Conservation (phyloP, 2,797 vertebrate genomes). For the Lemur catta region DNA sequence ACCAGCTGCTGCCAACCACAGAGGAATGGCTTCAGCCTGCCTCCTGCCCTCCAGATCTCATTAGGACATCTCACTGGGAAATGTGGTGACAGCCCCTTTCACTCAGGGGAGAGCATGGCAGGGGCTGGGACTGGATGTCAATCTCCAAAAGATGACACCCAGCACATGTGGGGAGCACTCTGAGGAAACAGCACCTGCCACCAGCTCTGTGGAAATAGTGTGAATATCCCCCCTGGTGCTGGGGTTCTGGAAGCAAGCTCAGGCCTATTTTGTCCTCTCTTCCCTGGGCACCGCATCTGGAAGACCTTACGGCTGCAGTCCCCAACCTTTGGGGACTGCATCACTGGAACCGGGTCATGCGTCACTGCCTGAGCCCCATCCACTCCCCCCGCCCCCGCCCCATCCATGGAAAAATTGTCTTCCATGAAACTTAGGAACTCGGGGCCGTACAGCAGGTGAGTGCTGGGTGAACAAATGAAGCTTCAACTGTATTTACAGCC, state of each 20-base stretch:
- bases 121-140: background rate
- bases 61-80: background rate
- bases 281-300: accelerated
- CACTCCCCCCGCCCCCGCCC: too few species aligned
- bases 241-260: background rate
- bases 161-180: accelerated
- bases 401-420: too few species aligned
- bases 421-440: too few species aligned
- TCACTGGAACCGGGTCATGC: accelerated
- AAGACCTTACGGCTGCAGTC: background rate
- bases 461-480: too few species aligned
- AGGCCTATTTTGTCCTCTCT: background rate
- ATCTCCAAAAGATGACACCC: too few species aligned
- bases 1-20: background rate
- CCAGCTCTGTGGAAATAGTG: background rate
- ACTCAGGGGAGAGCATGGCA: background rate
- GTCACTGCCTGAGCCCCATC: too few species aligned
- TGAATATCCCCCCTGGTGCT: background rate
- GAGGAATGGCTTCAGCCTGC: background rate
- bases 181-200: background rate
- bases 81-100: background rate
- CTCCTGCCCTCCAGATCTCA: background rate
- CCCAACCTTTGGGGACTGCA: too few species aligned
- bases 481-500: too few species aligned
- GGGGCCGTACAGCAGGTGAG: too few species aligned